Percentiles rank a stretch among this genome's conserved stretches.
phyloP scores from a whole-genome alignment of 2,888 invertebrate genomes.

The Drosophila atroscutellata region DNA sequence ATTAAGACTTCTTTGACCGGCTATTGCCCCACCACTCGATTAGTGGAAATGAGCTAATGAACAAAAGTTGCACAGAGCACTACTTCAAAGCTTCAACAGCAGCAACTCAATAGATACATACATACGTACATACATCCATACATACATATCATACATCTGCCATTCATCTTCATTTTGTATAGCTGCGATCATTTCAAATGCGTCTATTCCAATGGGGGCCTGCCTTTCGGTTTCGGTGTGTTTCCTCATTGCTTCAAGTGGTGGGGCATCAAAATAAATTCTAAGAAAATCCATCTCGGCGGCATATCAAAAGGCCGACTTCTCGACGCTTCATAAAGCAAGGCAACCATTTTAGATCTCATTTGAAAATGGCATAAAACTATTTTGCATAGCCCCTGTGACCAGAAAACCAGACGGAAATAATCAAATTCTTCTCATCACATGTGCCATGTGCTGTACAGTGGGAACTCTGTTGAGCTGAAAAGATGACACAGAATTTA shows the following conservation, averaged over 20 bases:
- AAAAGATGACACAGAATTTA: neutral
- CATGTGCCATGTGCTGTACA: constrained; percentile 27
- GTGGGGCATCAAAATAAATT: constrained; percentile 53
- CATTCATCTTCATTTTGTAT: constrained; percentile 72
- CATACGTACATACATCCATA: neutral
- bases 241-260: constrained; percentile 55
- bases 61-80: constrained; percentile 60
- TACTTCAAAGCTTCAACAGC: constrained; percentile 64
- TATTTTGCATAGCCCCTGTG: constrained; percentile 61
- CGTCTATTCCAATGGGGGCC: constrained; percentile 43
- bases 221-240: constrained; percentile 16
- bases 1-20: constrained; percentile 65
- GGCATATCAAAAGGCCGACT: constrained; percentile 49
- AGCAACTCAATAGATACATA: constrained; percentile 20
- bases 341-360: constrained; percentile 51
- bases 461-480: constrained; percentile 19
- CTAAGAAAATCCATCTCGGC: constrained; percentile 58
- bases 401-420: constrained; percentile 25
- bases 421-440: constrained; percentile 28
- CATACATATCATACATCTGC: constrained; percentile 46
- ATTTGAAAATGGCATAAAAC: constrained; percentile 61
- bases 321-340: constrained; percentile 18
- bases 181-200: constrained; percentile 62
- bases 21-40: constrained; percentile 40
- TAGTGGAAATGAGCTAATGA: constrained; percentile 72